Base-by-base conservation (phyloP, 1,140 invertebrate species). In the Globodera rostochiensis region DNA sequence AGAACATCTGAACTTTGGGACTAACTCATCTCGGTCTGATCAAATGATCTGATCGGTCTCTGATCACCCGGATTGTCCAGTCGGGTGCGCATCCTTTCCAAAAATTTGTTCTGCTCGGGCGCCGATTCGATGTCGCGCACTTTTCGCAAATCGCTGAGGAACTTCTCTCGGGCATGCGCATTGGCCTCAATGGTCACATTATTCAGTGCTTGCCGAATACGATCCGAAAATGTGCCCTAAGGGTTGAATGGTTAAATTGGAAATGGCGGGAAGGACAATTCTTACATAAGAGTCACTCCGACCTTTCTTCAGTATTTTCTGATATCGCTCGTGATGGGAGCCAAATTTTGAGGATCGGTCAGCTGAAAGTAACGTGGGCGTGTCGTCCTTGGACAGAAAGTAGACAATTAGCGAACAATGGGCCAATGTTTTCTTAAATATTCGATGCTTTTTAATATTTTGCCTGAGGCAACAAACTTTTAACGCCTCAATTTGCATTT, bases 151-250 rank as follows among this genome's bases (percentile, higher is more conserved):
- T 99, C 97, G 45, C 93, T 92, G 69, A 99, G 91, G 91, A 99
- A 99, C 91, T 98, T 98, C 90, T 99, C 97, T 90, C 97, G 96
- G 91, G 98, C 94, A 90, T 99, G 96, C 7, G 95, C 95, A 91
- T 95, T 88, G 11, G 89, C 88, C 76, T 89, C 88, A 45, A 97
- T 93, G 92, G 97, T 95, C 11, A 98, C 95, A 91, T 97, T 95
- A 91, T 96, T 94, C 84, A 98, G 75, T 11, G 82, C 86, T 69
- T 86, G 80, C 46, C 87, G 86, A 67, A 89, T 81, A 46, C 86
- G 64, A 73, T 87, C 86, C 13, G 84, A 85, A 67, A 87, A 86
- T 4, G 85, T 86, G 36, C 57, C 74, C 83, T 60, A 5, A 21
- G n/a, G 60, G 67, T 78, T 69, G n/a, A 9, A 8, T 64, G 1